These are phyloP conservation scores for Platycercus adscitus DNA, from an alignment of 2,113 vertebrate species.

Conservation along the genomic window DNA sequence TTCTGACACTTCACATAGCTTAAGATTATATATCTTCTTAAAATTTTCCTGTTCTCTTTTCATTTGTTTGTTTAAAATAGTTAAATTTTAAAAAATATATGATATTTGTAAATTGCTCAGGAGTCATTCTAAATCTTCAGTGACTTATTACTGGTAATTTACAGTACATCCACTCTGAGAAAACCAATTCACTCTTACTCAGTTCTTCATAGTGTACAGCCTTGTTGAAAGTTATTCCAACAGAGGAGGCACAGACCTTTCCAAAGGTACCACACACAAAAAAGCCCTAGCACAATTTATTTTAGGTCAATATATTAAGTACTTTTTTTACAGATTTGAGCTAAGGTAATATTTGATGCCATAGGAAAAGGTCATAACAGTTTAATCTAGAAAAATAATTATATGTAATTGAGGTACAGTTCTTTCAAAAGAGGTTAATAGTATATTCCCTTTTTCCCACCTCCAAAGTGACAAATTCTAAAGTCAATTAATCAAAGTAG, in stretches of 20 bases:
- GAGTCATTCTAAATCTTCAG: neutral
- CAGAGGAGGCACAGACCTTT: neutral
- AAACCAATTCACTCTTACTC: neutral
- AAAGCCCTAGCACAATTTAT: neutral
- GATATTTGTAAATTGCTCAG: neutral
- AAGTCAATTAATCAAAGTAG: constrained; percentile 4
- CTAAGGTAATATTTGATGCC: neutral
- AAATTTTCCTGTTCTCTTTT: neutral
- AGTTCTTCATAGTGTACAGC: neutral
- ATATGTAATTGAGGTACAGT: neutral
- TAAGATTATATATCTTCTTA: neutral
- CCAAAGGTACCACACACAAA: neutral
- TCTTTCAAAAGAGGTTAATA: neutral
- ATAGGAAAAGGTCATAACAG: neutral
- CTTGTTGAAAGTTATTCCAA: neutral
- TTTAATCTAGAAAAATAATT: constrained; percentile 15
- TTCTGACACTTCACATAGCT: neutral
- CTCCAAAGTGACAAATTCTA: neutral
- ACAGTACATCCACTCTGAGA: neutral
- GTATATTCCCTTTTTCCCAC: neutral
- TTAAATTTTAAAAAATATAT: neutral
- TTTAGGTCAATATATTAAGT: neutral
- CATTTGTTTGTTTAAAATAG: neutral
- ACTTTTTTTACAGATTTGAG: neutral
- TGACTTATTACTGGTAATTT: neutral